phyloP scores from a whole-genome alignment of 1,140 invertebrate species.

The Diprion similis region DNA sequence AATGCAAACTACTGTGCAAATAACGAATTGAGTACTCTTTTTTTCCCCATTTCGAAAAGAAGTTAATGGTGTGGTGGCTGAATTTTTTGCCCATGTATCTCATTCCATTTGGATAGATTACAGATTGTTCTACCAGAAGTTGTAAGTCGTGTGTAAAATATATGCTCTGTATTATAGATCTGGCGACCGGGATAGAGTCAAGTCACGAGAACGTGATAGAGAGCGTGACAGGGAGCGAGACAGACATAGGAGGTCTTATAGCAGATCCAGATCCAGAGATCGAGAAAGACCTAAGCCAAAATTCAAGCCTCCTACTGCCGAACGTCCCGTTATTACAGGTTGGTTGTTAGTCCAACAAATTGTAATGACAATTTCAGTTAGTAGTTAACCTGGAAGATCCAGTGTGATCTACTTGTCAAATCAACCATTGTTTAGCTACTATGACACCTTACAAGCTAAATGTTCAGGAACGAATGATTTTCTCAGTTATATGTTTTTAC shows the following conservation, averaged over 20 bases:
- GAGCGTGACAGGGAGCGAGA: conserved; percentile 60
- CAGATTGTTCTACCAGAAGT: neutral
- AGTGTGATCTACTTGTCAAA: neutral
- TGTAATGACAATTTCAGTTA: neutral
- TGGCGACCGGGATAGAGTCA: conserved; percentile 50
- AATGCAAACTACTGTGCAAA: neutral
- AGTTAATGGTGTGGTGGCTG: no score
- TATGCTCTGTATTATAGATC: conserved; percentile 39
- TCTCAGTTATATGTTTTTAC: no score
- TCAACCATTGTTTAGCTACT: neutral
- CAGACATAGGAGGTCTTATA: conserved; percentile 59
- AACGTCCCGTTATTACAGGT: conserved; percentile 67
- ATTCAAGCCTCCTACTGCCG: conserved; percentile 48
- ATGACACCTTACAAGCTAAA: no score
- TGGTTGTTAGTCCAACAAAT: conserved; percentile 8
- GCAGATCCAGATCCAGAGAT: conserved; percentile 62
- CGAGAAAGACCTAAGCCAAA: conserved; percentile 55
- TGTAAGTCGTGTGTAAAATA: neutral
- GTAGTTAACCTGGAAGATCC: neutral
- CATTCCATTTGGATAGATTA: no score
- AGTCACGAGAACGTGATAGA: conserved; percentile 60
- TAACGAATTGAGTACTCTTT: conserved; percentile 1
- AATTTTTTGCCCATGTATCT: conserved; percentile 8
- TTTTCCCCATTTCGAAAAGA: neutral
- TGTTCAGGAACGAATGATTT: no score